phyloP scores from a whole-genome alignment of 2,797 vertebrate genomes.

The Novumbra hubbsi region DNA sequence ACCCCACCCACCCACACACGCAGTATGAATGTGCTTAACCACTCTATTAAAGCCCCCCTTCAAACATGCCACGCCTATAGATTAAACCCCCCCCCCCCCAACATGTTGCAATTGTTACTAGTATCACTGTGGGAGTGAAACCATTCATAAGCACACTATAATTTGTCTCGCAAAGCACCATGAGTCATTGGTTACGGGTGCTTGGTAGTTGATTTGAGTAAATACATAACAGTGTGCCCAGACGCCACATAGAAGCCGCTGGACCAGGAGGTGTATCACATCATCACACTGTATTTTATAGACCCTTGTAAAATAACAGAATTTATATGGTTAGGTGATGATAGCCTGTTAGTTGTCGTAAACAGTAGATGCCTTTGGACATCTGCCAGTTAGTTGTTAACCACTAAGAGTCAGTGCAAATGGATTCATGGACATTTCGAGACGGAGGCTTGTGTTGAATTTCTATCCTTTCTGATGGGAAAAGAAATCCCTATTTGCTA shows the following conservation, averaged over 20 bases:
- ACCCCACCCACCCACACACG: neutral
- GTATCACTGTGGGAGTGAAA: neutral
- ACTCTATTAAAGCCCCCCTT: neutral
- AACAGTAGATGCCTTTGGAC: neutral
- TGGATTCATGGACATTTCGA: no score
- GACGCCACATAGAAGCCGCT: neutral
- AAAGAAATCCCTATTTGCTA: no score
- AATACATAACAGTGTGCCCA: neutral
- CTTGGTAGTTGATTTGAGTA: neutral
- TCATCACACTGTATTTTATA: neutral
- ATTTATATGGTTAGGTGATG: conserved; percentile 3
- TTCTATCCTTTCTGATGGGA: no score
- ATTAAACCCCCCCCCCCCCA: neutral
- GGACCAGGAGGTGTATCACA: neutral
- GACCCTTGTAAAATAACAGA: neutral
- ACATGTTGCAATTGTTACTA: neutral
- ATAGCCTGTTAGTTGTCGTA: neutral
- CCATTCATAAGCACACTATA: neutral
- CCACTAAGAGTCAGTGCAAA: conserved; percentile 8
- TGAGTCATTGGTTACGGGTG: neutral
- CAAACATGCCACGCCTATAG: neutral
- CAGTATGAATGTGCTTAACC: neutral
- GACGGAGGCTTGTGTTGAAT: no score
- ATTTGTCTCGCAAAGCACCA: neutral
- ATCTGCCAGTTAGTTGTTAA: neutral